Percentiles rank a stretch among this genome's conserved stretches.
Conservation (phyloP, 2,888 invertebrate species). For the Lasioglossum morio region DNA sequence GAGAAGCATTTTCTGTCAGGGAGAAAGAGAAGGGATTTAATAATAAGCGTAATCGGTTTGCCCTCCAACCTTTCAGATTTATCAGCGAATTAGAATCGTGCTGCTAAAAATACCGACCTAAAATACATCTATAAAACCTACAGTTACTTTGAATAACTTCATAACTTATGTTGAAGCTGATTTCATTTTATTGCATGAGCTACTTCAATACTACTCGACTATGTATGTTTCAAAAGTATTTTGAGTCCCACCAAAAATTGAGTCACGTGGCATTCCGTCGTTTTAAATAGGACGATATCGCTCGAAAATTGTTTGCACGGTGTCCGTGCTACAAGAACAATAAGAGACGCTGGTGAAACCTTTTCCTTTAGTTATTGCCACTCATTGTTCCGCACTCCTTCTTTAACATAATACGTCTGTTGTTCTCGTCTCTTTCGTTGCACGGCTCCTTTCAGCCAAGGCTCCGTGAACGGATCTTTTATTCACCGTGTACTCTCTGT, state of each 20-base stretch:
- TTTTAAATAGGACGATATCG: constrained; percentile 3
- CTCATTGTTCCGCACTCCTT: constrained; percentile 6
- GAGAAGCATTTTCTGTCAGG: background rate
- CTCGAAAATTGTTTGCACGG: constrained; percentile 16
- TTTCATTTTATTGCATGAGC: background rate
- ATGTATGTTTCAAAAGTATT: background rate
- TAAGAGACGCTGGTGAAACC: constrained; percentile 17
- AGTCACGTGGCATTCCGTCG: background rate
- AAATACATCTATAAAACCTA: background rate
- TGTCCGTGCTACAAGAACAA: constrained; percentile 7
- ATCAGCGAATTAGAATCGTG: background rate
- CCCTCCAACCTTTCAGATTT: background rate
- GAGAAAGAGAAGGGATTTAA: background rate
- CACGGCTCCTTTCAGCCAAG: constrained; percentile 1
- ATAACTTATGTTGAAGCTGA: background rate
- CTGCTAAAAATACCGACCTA: background rate
- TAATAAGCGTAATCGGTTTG: background rate
- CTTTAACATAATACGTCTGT: constrained; percentile 30
- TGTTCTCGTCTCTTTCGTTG: constrained; percentile 12
- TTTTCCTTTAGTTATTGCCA: constrained; percentile 19
- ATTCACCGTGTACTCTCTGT: background rate
- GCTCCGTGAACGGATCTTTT: background rate
- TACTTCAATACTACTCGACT: too few relatives aligned
- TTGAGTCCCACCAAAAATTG: background rate
- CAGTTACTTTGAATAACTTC: background rate